Conservation (phyloP, 2,113 vertebrate species). For the Peromyscus maniculatus region DNA sequence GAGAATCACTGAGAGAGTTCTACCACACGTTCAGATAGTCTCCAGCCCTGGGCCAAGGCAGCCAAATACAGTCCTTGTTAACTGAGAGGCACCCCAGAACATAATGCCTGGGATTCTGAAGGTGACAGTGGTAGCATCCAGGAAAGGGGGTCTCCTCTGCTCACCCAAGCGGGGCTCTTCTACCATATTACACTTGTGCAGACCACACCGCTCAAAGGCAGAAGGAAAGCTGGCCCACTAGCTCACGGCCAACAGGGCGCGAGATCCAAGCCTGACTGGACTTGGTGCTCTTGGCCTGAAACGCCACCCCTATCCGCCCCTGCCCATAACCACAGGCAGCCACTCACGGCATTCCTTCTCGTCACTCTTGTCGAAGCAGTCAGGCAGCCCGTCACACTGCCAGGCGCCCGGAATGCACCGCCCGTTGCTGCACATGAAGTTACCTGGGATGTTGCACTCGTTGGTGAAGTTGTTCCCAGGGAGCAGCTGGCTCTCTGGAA, state of each 20-base stretch:
- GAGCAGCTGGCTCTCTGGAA: conserved; percentile 94
- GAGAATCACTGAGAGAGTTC: neutral
- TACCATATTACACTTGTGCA: neutral
- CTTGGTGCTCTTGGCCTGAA: accelerated
- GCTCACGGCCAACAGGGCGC: neutral
- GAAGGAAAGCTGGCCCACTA: neutral
- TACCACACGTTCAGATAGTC: neutral
- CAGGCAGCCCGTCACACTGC: conserved; percentile 95
- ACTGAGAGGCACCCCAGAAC: neutral
- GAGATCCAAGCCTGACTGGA: neutral
- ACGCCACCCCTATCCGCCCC: neutral
- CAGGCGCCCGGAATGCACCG: conserved; percentile 94
- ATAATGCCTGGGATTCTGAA: neutral
- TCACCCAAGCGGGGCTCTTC: neutral
- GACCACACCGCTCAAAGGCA: neutral
- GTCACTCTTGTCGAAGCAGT: conserved; percentile 97
- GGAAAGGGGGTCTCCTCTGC: neutral
- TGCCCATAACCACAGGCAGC: neutral
- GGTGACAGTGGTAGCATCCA: accelerated
- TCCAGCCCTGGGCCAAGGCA: neutral
- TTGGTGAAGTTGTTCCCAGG: conserved; percentile 97
- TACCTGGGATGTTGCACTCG: conserved; percentile 98
- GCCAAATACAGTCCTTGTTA: neutral
- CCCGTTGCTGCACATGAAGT: conserved; percentile 97
- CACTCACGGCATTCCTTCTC: conserved; percentile 98